Evolutionary conservation across 30 jellyfish, hydroid and myxozoan genomes (phyloP).

Genomic region (Hydractinia echinata): DNA sequence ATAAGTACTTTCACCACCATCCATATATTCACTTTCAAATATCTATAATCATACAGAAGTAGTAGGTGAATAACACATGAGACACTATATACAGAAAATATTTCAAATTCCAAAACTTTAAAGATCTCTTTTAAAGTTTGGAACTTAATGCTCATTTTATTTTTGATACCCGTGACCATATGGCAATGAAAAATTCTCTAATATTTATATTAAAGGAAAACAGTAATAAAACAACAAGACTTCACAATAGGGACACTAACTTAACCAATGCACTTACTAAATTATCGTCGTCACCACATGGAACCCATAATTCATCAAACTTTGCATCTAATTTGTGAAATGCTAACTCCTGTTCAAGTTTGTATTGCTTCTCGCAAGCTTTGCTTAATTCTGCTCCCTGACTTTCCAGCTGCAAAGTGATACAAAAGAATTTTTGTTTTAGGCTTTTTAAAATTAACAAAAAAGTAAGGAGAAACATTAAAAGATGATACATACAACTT

Average conservation of each 20-base stretch:
- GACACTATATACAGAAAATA: background rate
- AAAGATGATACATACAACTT: slow-evolving; percentile 35
- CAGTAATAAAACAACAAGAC: background rate
- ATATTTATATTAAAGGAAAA: no score
- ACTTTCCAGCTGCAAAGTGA: slow-evolving; percentile 54
- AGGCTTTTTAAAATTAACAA: background rate
- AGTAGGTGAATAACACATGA: background rate
- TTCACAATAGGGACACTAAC: background rate
- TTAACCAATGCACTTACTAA: background rate
- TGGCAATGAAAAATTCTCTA: no score
- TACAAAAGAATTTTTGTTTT: background rate
- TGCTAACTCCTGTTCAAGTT: slow-evolving; percentile 82
- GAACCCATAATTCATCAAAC: slow-evolving; percentile 62
- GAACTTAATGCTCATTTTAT: no score
- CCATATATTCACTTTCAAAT: slow-evolving; percentile 24
- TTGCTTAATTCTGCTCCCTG: slow-evolving; percentile 60
- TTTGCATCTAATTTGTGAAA: slow-evolving; percentile 86
- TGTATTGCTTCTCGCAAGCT: slow-evolving; percentile 83
- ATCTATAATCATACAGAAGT: background rate
- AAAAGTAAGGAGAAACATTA: background rate
- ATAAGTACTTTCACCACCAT: slow-evolving; percentile 53
- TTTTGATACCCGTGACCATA: no score
- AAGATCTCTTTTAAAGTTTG: background rate
- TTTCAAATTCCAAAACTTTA: background rate
- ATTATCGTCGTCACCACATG: background rate